A percentile compares a stretch with the other conserved stretches of the same genome.
These are phyloP conservation scores for Falco punctatus DNA, from an alignment of 2,113 vertebrate species.

Conservation along the genomic window DNA sequence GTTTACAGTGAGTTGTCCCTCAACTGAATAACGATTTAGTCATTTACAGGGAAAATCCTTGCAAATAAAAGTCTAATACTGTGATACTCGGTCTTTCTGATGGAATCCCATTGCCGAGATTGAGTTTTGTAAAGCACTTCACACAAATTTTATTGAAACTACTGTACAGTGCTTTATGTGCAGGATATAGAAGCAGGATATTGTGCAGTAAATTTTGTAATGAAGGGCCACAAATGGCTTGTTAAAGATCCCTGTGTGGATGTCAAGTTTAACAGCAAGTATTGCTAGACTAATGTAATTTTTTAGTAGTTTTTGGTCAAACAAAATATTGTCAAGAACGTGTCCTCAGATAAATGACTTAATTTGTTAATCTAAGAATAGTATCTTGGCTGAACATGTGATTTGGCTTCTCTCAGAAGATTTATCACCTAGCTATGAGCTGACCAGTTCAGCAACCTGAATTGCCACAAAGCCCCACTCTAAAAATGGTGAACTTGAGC, in stretches of 20 bases:
- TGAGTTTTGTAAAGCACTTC: constrained; percentile 40
- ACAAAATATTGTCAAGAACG: constrained; percentile 48
- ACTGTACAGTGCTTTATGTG: constrained; percentile 58
- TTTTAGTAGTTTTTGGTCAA: constrained; percentile 56
- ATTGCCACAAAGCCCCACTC: background rate
- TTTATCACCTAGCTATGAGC: background rate
- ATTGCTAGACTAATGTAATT: constrained; percentile 41
- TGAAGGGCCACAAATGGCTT: constrained; percentile 54
- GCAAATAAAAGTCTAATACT: constrained; percentile 36
- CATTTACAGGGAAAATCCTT: constrained; percentile 60
- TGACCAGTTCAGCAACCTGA: constrained; percentile 13
- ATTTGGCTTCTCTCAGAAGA: constrained; percentile 7
- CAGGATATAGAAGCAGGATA: constrained; percentile 59
- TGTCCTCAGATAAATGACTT: constrained; percentile 12
- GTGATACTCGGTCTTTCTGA: background rate
- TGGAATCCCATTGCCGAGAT: constrained; percentile 12
- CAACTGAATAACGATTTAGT: constrained; percentile 42
- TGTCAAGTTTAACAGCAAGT: constrained; percentile 48
- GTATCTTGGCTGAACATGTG: background rate
- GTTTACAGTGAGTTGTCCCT: constrained; percentile 53
- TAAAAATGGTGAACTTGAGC: background rate
- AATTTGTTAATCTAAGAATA: constrained; percentile 28
- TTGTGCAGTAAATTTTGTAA: constrained; percentile 67
- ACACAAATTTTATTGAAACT: constrained; percentile 66
- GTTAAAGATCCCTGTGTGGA: constrained; percentile 56